Evolutionary conservation across 1,140 invertebrate genomes (phyloP).

Genomic region (Gryon sp.): DNA sequence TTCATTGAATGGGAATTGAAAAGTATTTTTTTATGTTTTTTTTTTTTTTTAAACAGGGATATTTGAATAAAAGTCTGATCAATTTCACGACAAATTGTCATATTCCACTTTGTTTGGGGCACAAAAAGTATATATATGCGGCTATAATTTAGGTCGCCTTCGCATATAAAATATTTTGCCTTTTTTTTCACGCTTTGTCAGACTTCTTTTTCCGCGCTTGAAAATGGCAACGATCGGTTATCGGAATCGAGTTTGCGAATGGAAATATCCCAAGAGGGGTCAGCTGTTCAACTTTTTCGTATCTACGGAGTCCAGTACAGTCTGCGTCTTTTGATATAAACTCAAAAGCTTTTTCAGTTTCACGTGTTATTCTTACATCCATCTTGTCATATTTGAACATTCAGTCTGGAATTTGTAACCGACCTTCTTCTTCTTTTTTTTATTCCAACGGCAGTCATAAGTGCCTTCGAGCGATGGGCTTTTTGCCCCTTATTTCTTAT

Average conservation of each 20-base stretch:
- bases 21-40: too few species aligned
- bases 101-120: too few species aligned
- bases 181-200: conserved; percentile 57
- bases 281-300: conserved; percentile 59
- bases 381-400: conserved; percentile 58
- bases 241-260: conserved; percentile 76
- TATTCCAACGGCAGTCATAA: conserved; percentile 16
- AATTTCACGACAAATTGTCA: conserved; percentile 6
- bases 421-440: too few species aligned
- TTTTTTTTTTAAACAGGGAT: too few species aligned
- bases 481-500: too few species aligned
- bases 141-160: conserved; percentile 30
- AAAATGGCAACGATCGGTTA: conserved; percentile 75
- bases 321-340: conserved; percentile 65
- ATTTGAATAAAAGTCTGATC: too few species aligned
- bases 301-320: conserved; percentile 21
- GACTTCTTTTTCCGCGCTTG: conserved; percentile 63
- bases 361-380: conserved; percentile 74
- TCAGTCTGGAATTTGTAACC: conserved; percentile 39
- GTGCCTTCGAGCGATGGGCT: conserved; percentile 34
- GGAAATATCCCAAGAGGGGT: conserved; percentile 74
- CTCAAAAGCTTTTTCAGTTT: conserved; percentile 74
- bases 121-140: too few species aligned
- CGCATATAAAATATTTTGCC: conserved; percentile 14
- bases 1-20: not conserved